phyloP scores from a whole-genome alignment of 2,113 vertebrate genomes.

The Panthera leo region DNA sequence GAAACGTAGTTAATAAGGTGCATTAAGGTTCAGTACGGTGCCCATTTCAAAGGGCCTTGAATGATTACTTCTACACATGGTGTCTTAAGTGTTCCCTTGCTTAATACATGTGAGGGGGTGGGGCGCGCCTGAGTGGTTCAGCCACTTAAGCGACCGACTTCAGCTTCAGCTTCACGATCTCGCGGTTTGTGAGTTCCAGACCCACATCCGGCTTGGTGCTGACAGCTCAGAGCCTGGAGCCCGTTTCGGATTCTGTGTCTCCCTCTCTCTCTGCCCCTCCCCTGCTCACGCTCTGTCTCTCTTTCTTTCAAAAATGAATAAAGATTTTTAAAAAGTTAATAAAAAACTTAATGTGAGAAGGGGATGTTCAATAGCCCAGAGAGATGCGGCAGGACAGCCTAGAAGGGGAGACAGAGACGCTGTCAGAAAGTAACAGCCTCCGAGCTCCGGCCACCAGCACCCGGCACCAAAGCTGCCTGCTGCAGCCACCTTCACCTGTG shows the following conservation, averaged over 20 bases:
- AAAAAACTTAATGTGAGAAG: neutral
- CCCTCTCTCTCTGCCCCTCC: too few species aligned
- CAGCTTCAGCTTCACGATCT: too few species aligned
- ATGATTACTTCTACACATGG: neutral
- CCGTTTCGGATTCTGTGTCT: too few species aligned
- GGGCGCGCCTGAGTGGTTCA: too few species aligned
- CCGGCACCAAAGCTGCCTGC: neutral
- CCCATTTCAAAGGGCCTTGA: neutral
- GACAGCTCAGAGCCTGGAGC: too few species aligned
- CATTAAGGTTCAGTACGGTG: too few species aligned
- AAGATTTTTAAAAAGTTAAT: too few species aligned
- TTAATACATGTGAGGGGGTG: neutral
- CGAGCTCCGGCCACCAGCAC: rapidly evolving
- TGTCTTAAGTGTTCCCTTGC: neutral
- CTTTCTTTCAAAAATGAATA: too few species aligned
- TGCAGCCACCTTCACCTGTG: constrained; percentile 78
- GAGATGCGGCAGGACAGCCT: neutral
- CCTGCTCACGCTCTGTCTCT: too few species aligned
- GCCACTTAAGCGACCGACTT: too few species aligned
- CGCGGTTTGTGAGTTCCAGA: too few species aligned
- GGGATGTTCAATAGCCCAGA: neutral
- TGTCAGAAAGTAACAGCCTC: rapidly evolving
- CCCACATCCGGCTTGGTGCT: too few species aligned
- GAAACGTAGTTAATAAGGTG: neutral
- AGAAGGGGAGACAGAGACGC: neutral